Percentiles rank a stretch among this genome's conserved stretches.
Conservation (phyloP, 2,888 invertebrate genomes). For the Busseola fusca region DNA sequence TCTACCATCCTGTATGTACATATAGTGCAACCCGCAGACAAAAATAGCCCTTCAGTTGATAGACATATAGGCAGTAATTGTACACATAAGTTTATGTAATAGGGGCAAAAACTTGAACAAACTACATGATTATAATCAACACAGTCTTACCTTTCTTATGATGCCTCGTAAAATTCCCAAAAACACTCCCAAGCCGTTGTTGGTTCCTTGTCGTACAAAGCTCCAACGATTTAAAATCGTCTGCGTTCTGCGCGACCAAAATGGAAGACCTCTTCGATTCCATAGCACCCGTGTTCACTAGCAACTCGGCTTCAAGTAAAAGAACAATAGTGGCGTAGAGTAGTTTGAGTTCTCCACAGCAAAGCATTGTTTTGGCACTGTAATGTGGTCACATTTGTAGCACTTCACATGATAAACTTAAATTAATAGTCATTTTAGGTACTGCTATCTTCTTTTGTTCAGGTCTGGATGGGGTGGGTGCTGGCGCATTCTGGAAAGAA, state of each 20-base stretch:
- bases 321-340: constrained; percentile 84
- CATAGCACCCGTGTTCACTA: constrained; percentile 84
- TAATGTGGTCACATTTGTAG: constrained; percentile 79
- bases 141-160: constrained; percentile 82
- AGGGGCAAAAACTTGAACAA: neutral
- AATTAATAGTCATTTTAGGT: constrained; percentile 84
- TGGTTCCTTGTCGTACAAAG: constrained; percentile 83
- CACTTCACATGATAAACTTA: constrained; percentile 73
- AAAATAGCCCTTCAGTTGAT: neutral
- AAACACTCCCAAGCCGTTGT: constrained; percentile 84
- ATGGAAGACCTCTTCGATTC: constrained; percentile 85
- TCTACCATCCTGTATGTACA: neutral
- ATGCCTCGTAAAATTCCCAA: constrained; percentile 86
- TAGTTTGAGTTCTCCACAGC: constrained; percentile 86
- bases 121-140: neutral
- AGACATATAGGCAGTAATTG: neutral
- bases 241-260: constrained; percentile 80
- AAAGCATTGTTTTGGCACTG: constrained; percentile 88
- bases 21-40: neutral
- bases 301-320: constrained; percentile 82
- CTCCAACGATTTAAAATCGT: constrained; percentile 83
- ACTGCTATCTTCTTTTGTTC: constrained; percentile 73
- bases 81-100: neutral
- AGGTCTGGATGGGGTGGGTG: constrained; percentile 36
- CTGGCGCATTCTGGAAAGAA: constrained; percentile 78